phyloP scores from a whole-genome alignment of 2,888 invertebrate species.

The Serripes groenlandicus region DNA sequence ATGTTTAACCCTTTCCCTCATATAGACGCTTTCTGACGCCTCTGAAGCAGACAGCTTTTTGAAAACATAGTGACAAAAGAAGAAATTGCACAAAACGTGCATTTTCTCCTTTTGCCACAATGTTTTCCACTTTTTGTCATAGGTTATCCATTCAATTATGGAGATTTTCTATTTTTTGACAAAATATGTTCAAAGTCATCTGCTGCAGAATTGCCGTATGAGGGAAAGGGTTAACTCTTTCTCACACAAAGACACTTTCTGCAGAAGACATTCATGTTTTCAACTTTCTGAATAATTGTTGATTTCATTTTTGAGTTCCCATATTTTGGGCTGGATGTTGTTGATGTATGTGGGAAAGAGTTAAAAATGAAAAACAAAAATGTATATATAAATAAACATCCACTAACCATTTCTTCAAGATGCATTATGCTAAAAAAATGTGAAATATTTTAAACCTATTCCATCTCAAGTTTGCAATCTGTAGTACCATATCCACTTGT shows the following conservation, averaged over 20 bases:
- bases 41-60: background rate
- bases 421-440: background rate
- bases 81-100: background rate
- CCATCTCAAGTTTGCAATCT: no score
- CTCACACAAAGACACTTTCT: background rate
- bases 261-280: background rate
- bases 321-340: no score
- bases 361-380: background rate
- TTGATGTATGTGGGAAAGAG: background rate
- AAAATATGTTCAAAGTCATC: no score
- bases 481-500: background rate
- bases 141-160: background rate
- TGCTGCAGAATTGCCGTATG: background rate
- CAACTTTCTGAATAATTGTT: no score
- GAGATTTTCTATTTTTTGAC: no score
- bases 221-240: background rate
- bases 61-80: background rate
- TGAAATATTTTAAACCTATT: background rate
- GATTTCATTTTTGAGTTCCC: no score
- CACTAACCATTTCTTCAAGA: background rate
- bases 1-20: no score
- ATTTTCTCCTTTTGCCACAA: background rate
- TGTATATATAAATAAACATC: background rate
- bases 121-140: background rate
- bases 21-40: no score